Evolutionary conservation across 2,797 vertebrate genomes (phyloP).

Genomic region (Rhinophrynus dorsalis): DNA sequence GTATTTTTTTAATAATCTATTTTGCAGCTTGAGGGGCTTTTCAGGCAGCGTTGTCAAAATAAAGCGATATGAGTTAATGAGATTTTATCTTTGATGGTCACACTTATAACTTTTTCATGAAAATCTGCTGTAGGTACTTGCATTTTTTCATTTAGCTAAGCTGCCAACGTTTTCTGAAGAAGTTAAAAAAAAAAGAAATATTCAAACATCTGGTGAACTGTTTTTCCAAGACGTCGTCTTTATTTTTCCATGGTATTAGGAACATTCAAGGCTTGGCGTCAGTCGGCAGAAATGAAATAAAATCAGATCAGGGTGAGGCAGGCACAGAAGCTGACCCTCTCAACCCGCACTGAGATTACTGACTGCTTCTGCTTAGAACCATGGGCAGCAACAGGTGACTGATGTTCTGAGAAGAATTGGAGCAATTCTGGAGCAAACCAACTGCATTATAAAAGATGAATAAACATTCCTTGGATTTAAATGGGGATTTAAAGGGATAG

Average conservation of each 20-base stretch:
- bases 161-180: slow-evolving; percentile 15
- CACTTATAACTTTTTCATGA: slow-evolving; percentile 5
- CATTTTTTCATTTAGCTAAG: slow-evolving; percentile 12
- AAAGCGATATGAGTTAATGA: too few relatives aligned
- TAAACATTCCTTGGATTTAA: too few relatives aligned
- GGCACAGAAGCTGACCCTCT: slow-evolving; percentile 27
- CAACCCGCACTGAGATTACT: slow-evolving; percentile 1
- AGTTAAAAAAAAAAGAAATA: slow-evolving; percentile 3
- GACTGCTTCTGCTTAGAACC: too few relatives aligned
- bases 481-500: too few relatives aligned
- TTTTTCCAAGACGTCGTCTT: slow-evolving; percentile 35
- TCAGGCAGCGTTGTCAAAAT: too few relatives aligned
- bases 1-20: too few relatives aligned
- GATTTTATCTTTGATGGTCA: neutral
- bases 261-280: slow-evolving; percentile 22
- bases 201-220: slow-evolving; percentile 38
- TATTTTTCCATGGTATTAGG: slow-evolving; percentile 31
- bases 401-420: too few relatives aligned
- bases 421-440: too few relatives aligned
- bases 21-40: too few relatives aligned
- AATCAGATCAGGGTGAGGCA: slow-evolving; percentile 22
- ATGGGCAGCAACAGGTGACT: too few relatives aligned
- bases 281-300: slow-evolving; percentile 18
- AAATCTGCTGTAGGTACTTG: neutral
- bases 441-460: too few relatives aligned